Conservation (phyloP, 2,888 invertebrate genomes). For the Mesodorylaimus sp. region DNA sequence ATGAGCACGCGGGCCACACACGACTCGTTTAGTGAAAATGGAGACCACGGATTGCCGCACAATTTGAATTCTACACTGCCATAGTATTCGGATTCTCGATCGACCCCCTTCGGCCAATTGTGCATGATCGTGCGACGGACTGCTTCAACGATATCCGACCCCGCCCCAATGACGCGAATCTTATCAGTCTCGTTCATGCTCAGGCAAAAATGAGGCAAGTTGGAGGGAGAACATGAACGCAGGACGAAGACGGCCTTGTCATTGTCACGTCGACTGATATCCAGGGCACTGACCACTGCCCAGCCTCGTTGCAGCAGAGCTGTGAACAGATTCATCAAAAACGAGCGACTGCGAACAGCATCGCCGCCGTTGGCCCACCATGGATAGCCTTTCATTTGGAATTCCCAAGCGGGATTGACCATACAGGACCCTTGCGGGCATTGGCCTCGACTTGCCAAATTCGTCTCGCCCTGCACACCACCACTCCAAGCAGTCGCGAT, state of each 20-base stretch:
- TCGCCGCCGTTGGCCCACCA: conserved; percentile 9
- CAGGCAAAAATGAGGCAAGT: conserved; percentile 10
- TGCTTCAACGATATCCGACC: neutral
- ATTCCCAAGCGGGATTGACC: neutral
- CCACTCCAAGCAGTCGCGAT: conserved; percentile 4
- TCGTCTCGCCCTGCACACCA: conserved; percentile 7
- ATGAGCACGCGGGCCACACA: conserved; percentile 9
- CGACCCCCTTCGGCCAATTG: conserved; percentile 11
- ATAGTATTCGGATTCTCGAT: neutral
- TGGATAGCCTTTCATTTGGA: conserved; percentile 9
- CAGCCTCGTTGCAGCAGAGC: conserved; percentile 4
- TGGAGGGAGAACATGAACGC: conserved; percentile 5
- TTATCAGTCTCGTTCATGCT: conserved; percentile 7
- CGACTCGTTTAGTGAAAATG: conserved; percentile 4
- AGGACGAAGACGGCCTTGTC: conserved; percentile 12
- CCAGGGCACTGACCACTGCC: conserved; percentile 8
- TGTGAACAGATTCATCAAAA: conserved; percentile 9
- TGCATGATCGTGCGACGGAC: conserved; percentile 1
- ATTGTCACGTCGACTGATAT: conserved; percentile 9
- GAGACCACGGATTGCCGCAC: conserved; percentile 11
- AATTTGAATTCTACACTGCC: conserved; percentile 10
- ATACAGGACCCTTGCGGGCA: too few relatives aligned
- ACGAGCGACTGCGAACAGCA: conserved; percentile 6
- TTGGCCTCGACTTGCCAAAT: too few relatives aligned
- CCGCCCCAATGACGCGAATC: conserved; percentile 12